phyloP scores from a whole-genome alignment of 1,140 invertebrate species.

The Sinonovacula constricta region DNA sequence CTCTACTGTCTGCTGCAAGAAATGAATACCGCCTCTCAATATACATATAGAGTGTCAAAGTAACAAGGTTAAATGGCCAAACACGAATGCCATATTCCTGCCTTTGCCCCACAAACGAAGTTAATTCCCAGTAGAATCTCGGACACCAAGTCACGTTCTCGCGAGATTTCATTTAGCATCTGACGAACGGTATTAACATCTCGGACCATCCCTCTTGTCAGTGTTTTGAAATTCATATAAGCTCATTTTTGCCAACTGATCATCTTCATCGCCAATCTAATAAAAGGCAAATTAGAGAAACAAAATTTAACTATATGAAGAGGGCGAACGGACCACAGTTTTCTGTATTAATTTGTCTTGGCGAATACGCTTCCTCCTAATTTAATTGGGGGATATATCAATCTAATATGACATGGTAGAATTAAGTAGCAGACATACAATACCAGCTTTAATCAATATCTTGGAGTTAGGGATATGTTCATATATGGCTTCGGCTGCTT shows the following conservation, averaged over 20 bases:
- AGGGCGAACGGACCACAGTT: background rate
- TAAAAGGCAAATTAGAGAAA: background rate
- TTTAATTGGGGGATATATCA: constrained; percentile 1
- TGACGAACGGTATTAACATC: background rate
- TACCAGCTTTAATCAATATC: background rate
- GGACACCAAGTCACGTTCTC: background rate
- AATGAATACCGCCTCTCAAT: too few relatives aligned
- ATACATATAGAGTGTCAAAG: too few relatives aligned
- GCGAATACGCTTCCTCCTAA: background rate
- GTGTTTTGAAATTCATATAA: constrained; percentile 1
- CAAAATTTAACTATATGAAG: background rate
- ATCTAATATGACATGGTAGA: constrained; percentile 12
- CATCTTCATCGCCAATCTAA: background rate
- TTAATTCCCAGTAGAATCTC: background rate
- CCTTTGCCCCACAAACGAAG: too few relatives aligned
- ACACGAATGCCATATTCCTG: too few relatives aligned
- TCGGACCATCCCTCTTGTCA: background rate
- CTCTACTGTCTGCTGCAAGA: too few relatives aligned
- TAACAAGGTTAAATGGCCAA: too few relatives aligned
- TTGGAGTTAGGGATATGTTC: too few relatives aligned
- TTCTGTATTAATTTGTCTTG: constrained; percentile 1
- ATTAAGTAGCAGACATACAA: constrained; percentile 3
- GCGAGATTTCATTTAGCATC: background rate
- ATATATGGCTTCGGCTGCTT: too few relatives aligned
- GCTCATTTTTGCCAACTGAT: background rate